Evolutionary conservation across 2,113 vertebrate species (phyloP).

Genomic region (Parus major): DNA sequence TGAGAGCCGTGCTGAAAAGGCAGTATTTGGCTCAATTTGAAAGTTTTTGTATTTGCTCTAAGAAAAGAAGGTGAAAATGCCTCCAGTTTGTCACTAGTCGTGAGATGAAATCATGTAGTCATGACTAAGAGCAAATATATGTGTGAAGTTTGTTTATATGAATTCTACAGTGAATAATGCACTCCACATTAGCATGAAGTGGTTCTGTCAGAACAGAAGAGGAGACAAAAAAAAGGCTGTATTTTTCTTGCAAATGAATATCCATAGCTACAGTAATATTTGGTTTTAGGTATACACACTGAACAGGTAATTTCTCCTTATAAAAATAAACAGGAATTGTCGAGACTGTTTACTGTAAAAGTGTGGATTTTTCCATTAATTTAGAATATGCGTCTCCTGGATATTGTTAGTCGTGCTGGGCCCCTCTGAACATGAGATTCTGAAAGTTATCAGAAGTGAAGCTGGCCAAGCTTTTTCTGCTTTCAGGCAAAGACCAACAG

Average conservation of each 20-base stretch:
- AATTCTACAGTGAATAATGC: neutral
- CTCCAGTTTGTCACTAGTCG: neutral
- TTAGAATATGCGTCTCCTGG: neutral
- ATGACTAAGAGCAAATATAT: neutral
- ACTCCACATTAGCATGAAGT: neutral
- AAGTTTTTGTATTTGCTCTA: neutral
- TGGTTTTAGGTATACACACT: neutral
- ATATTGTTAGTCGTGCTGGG: neutral
- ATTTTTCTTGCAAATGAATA: neutral
- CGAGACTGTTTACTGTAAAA: neutral
- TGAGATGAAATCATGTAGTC: neutral
- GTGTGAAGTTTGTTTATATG: neutral
- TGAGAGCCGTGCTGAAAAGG: neutral
- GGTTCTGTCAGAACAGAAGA: neutral
- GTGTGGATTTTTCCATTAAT: neutral
- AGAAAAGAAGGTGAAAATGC: neutral
- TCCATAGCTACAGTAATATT: neutral
- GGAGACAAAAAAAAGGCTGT: neutral
- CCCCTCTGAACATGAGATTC: neutral
- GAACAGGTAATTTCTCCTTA: neutral
- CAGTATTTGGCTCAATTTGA: neutral
- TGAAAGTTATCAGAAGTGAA: neutral
- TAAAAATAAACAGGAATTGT: neutral
- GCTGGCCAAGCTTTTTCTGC: neutral
- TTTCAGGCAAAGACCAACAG: neutral